Conservation (phyloP, 2,888 invertebrate genomes). For the Microctonus aethiopoides region DNA sequence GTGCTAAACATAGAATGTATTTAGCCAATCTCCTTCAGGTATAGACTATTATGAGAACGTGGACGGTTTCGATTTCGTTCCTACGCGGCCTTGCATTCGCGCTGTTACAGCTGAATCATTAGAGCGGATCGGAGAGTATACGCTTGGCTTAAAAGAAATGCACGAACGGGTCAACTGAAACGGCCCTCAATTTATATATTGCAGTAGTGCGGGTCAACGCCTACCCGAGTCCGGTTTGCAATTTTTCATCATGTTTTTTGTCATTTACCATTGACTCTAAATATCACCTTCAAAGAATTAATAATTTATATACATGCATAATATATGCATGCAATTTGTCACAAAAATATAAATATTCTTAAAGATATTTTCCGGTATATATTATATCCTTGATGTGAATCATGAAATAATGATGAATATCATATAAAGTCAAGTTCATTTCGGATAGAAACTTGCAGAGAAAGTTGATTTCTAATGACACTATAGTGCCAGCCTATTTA, state of each 20-base stretch:
- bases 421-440: constrained; percentile 49
- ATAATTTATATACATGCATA: not conserved
- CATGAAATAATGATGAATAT: constrained; percentile 33
- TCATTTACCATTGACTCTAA: not conserved
- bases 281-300: not conserved
- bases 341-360: too few species aligned
- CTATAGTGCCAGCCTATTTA: constrained; percentile 31
- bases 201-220: constrained; percentile 4
- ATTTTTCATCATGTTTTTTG: not conserved
- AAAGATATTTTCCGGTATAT: too few species aligned
- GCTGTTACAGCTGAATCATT: constrained; percentile 53
- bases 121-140: constrained; percentile 45
- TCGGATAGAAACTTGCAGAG: constrained; percentile 47
- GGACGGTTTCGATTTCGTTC: constrained; percentile 26
- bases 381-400: constrained; percentile 7
- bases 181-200: not conserved
- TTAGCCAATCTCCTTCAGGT: constrained; percentile 23
- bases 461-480: constrained; percentile 43
- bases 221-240: constrained; percentile 8
- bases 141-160: not conserved
- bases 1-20: constrained; percentile 48
- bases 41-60: constrained; percentile 11
- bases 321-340: too few species aligned
- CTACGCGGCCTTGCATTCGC: constrained; percentile 51
- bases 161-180: constrained; percentile 11